These are phyloP conservation scores for Stictocephala bisonia DNA, from an alignment of 2,888 invertebrate genomes.

Conservation along the genomic window DNA sequence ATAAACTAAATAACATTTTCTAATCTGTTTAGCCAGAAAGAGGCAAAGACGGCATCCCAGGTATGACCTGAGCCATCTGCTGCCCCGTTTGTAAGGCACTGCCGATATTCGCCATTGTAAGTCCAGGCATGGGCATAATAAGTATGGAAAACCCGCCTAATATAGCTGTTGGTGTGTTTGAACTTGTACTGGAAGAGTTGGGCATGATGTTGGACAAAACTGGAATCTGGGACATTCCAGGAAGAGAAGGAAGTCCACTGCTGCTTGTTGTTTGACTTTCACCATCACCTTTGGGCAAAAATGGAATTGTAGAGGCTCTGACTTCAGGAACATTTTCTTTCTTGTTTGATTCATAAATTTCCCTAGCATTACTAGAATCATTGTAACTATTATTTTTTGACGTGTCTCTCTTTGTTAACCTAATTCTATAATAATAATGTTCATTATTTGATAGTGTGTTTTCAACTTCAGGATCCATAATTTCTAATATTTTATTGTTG, in stretches of 20 bases:
- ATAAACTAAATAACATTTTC: too few species aligned
- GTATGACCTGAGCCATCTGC: slow-evolving; percentile 34
- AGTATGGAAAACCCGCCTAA: slow-evolving; percentile 37
- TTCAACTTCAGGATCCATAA: too few species aligned
- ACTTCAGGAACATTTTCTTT: too few species aligned
- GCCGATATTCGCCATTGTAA: slow-evolving; percentile 27
- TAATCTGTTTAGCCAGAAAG: too few species aligned
- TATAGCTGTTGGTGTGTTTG: slow-evolving; percentile 18
- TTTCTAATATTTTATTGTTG: too few species aligned
- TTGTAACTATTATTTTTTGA: too few species aligned
- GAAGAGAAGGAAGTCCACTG: slow-evolving; percentile 18
- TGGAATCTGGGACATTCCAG: slow-evolving; percentile 17
- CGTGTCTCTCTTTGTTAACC: too few species aligned
- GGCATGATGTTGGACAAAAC: not conserved
- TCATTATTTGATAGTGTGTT: too few species aligned
- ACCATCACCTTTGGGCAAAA: slow-evolving; percentile 18
- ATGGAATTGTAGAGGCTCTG: slow-evolving; percentile 14
- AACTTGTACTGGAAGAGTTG: not conserved
- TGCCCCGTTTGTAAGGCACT: slow-evolving; percentile 30
- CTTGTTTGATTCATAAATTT: too few species aligned
- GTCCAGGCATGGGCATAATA: slow-evolving; percentile 40
- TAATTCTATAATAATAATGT: too few species aligned
- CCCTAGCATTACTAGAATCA: too few species aligned
- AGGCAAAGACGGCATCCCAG: slow-evolving; percentile 26
- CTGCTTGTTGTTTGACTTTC: slow-evolving; percentile 3